Evolutionary conservation across 2,888 invertebrate species (phyloP).

Genomic region (Pristionchus maxplancki): DNA sequence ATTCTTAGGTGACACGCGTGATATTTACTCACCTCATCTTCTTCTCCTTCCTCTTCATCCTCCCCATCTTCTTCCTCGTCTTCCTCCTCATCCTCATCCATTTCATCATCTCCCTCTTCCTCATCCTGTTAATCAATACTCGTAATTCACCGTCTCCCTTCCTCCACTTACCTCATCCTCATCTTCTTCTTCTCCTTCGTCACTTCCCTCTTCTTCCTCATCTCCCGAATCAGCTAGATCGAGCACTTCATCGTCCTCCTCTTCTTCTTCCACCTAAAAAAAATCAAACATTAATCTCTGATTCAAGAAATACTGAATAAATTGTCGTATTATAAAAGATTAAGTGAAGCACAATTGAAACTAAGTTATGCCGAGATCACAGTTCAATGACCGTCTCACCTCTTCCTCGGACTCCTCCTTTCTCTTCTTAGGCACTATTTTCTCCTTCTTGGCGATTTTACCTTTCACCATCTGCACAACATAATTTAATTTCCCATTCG

Average conservation of each 20-base stretch:
- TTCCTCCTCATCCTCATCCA: constrained; percentile 27
- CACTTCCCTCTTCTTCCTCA: neutral
- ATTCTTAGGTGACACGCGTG: too few relatives aligned
- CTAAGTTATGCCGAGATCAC: neutral
- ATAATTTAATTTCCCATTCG: neutral
- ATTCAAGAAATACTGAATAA: too few relatives aligned
- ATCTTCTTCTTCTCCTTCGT: neutral
- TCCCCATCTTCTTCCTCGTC: neutral
- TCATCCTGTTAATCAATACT: neutral
- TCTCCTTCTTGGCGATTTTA: constrained; percentile 10
- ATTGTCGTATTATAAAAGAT: too few relatives aligned
- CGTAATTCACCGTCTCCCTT: neutral
- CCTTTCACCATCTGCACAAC: neutral
- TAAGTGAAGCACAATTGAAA: too few relatives aligned
- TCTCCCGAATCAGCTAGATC: neutral
- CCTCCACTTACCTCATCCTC: constrained; percentile 13
- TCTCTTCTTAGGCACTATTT: constrained; percentile 12
- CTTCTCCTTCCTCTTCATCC: neutral
- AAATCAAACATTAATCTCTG: too few relatives aligned
- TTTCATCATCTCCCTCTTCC: constrained; percentile 29
- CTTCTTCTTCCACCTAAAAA: neutral
- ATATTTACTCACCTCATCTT: too few relatives aligned
- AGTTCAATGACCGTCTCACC: neutral
- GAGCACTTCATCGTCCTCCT: constrained; percentile 1
- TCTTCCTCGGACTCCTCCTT: constrained; percentile 15